phyloP scores from a whole-genome alignment of 1,140 invertebrate genomes.

The Ceratina japonica region DNA sequence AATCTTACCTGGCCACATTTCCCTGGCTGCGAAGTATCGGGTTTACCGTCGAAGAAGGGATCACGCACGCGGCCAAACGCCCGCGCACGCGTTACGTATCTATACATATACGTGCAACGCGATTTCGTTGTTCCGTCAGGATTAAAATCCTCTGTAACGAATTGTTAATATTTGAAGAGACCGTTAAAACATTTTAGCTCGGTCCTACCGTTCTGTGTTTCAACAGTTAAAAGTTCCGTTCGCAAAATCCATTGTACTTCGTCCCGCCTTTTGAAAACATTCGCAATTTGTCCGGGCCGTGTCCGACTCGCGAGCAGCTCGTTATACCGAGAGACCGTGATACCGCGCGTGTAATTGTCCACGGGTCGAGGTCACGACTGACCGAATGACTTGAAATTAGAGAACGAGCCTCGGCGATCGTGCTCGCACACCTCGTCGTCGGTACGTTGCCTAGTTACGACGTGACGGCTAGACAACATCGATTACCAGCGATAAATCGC shows the following conservation, averaged over 20 bases:
- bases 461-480: slow-evolving; percentile 32
- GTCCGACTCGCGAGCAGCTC: too few species aligned
- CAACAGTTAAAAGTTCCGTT: too few species aligned
- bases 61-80: not conserved
- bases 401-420: not conserved
- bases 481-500: slow-evolving; percentile 50
- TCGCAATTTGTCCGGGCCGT: not conserved
- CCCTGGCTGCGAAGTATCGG: slow-evolving; percentile 35
- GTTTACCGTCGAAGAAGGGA: slow-evolving; percentile 40
- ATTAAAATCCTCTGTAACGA: too few species aligned
- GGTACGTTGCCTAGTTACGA: not conserved
- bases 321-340: not conserved
- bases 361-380: slow-evolving; percentile 41
- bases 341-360: slow-evolving; percentile 28
- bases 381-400: slow-evolving; percentile 35
- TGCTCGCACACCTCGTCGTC: slow-evolving; percentile 9
- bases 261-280: too few species aligned
- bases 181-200: too few species aligned
- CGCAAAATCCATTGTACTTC: too few species aligned
- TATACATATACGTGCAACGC: not conserved
- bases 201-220: too few species aligned
- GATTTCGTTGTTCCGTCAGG: not conserved
- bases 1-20: slow-evolving; percentile 43
- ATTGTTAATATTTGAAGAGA: too few species aligned
- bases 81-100: not conserved